Percentiles rank a stretch among this genome's conserved stretches.
Conservation (phyloP, 2,113 vertebrate species). For the Otolemur garnettii region DNA sequence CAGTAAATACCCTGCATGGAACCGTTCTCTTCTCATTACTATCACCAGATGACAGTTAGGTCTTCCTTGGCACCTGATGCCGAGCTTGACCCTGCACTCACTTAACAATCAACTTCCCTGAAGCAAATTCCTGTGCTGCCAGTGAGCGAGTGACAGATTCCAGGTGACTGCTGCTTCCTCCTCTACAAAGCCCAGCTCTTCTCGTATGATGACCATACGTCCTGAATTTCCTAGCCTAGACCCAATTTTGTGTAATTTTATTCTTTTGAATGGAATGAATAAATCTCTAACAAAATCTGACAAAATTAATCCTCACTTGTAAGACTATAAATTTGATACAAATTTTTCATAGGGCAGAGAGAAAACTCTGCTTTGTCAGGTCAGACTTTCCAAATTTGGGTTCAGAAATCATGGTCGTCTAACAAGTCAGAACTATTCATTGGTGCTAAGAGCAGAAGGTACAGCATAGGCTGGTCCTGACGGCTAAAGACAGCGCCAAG, state of each 20-base stretch:
- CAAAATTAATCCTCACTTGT: neutral
- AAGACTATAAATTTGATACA: neutral
- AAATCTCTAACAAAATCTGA: constrained; percentile 4
- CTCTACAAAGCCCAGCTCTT: constrained; percentile 18
- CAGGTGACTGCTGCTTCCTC: constrained; percentile 29
- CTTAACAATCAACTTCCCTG: constrained; percentile 59
- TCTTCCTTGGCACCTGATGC: constrained; percentile 40
- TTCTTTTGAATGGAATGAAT: constrained; percentile 44
- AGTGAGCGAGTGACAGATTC: constrained; percentile 65
- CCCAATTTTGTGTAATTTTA: constrained; percentile 23
- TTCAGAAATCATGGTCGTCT: neutral
- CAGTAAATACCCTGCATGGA: neutral
- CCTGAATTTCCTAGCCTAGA: constrained; percentile 7
- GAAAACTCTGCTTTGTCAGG: neutral
- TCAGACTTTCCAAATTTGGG: constrained; percentile 39
- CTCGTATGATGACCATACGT: neutral
- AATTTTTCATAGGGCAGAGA: neutral
- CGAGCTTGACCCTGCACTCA: neutral
- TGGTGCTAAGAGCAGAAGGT: neutral
- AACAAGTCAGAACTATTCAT: constrained; percentile 11
- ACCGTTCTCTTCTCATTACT: constrained; percentile 49
- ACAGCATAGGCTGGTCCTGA: neutral
- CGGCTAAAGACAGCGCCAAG: neutral
- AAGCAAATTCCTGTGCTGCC: constrained; percentile 54
- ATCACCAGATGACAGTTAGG: constrained; percentile 31